phyloP scores from a whole-genome alignment of 1,140 invertebrate genomes.

The Oryzaephilus surinamensis region DNA sequence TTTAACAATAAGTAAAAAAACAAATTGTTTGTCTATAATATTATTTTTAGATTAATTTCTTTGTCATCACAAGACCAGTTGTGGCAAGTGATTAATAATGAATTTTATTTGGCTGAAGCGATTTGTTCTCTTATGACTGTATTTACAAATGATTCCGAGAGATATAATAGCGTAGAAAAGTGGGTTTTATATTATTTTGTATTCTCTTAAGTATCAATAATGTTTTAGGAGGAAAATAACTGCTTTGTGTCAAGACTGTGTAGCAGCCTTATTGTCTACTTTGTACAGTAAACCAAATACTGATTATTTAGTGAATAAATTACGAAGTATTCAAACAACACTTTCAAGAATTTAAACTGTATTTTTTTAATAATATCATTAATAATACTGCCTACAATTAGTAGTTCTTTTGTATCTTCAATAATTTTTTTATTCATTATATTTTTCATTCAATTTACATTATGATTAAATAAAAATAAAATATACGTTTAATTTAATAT shows the following conservation, averaged over 20 bases:
- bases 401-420: conserved; percentile 2
- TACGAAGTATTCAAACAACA: conserved; percentile 41
- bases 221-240: conserved; percentile 46
- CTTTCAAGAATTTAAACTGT: conserved; percentile 20
- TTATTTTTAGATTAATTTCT: conserved; percentile 10
- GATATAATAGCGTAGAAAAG: conserved; percentile 44
- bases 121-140: conserved; percentile 53
- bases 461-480: too few species aligned
- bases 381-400: neutral
- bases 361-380: neutral
- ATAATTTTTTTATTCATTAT: too few species aligned
- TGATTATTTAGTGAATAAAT: conserved; percentile 40
- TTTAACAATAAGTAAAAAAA: conserved; percentile 21
- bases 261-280: conserved; percentile 52
- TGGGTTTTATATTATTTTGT: conserved; percentile 23
- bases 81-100: conserved; percentile 66
- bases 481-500: too few species aligned
- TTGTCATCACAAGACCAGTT: conserved; percentile 51
- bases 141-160: conserved; percentile 44
- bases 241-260: conserved; percentile 53
- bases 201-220: conserved; percentile 10
- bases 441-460: conserved; percentile 11
- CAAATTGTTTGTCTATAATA: neutral
- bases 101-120: conserved; percentile 62
- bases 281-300: conserved; percentile 57